Evolutionary conservation across 2,888 invertebrate species (phyloP).

Genomic region (Tenthredo mesomela): DNA sequence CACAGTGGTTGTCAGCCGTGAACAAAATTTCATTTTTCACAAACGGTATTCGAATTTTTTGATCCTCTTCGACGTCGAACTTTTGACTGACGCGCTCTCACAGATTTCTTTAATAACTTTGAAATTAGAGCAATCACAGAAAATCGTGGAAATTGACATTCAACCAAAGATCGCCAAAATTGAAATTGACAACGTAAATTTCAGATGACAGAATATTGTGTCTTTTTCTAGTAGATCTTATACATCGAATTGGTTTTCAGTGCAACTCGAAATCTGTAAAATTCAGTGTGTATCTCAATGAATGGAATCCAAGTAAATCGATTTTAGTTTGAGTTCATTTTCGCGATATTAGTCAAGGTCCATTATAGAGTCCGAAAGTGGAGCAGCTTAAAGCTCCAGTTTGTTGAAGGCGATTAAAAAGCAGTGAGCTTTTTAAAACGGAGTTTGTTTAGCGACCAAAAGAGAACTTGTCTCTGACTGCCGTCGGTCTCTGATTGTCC

Average conservation of each 20-base stretch:
- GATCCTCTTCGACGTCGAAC: background rate
- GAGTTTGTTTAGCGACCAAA: slow-evolving; percentile 52
- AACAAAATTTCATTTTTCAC: background rate
- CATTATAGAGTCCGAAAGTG: background rate
- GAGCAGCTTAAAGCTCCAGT: background rate
- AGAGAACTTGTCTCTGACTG: slow-evolving; percentile 69
- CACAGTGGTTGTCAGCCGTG: slow-evolving; percentile 70
- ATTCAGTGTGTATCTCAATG: background rate
- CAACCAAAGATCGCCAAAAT: background rate
- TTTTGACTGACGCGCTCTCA: background rate
- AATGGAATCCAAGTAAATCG: background rate
- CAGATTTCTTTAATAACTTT: background rate
- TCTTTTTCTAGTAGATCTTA: background rate
- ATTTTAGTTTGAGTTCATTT: background rate
- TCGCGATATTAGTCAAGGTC: background rate
- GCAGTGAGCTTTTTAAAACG: slow-evolving; percentile 50
- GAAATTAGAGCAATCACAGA: background rate
- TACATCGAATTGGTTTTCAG: background rate
- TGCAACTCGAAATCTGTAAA: background rate
- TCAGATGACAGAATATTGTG: background rate
- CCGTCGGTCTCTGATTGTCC: slow-evolving; percentile 78
- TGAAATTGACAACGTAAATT: background rate
- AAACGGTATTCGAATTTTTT: background rate
- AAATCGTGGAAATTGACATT: background rate
- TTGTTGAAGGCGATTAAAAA: slow-evolving; percentile 40